Percentiles rank a stretch among this genome's conserved stretches.
Conservation (phyloP, 2,113 vertebrate species). For the Felis catus region DNA sequence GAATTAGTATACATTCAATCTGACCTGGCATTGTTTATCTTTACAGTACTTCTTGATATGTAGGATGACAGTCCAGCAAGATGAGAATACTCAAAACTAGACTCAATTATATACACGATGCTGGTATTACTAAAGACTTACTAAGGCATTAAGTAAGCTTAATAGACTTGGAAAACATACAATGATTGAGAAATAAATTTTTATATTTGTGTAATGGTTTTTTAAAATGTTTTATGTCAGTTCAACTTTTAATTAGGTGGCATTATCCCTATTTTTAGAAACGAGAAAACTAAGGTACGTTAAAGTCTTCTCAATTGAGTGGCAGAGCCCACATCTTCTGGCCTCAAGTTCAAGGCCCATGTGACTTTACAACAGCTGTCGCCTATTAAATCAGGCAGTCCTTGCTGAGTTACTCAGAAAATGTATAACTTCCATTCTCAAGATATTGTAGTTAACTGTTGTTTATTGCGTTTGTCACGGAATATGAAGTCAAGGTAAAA, state of each 20-base stretch:
- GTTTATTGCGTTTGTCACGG: neutral
- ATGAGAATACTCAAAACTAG: conserved; percentile 35
- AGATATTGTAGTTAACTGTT: neutral
- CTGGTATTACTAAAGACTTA: conserved; percentile 3
- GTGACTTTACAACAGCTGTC: neutral
- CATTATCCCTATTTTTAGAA: conserved; percentile 41
- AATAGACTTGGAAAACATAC: neutral
- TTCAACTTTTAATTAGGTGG: conserved; percentile 3
- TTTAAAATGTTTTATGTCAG: neutral
- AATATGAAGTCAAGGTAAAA: neutral
- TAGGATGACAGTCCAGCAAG: neutral
- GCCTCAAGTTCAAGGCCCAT: neutral
- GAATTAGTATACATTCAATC: neutral
- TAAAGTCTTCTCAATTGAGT: conserved; percentile 9
- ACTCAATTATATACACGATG: neutral
- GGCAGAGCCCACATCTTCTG: neutral
- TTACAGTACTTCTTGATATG: conserved; percentile 32
- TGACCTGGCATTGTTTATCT: neutral
- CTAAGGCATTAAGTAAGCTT: neutral
- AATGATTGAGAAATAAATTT: neutral
- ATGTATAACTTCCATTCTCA: neutral
- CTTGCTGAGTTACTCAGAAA: neutral
- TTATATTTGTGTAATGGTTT: neutral
- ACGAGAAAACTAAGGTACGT: neutral
- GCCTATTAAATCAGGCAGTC: conserved; percentile 30